These are phyloP conservation scores for Elysia crispata DNA, from an alignment of 2,888 invertebrate genomes.

Conservation along the genomic window DNA sequence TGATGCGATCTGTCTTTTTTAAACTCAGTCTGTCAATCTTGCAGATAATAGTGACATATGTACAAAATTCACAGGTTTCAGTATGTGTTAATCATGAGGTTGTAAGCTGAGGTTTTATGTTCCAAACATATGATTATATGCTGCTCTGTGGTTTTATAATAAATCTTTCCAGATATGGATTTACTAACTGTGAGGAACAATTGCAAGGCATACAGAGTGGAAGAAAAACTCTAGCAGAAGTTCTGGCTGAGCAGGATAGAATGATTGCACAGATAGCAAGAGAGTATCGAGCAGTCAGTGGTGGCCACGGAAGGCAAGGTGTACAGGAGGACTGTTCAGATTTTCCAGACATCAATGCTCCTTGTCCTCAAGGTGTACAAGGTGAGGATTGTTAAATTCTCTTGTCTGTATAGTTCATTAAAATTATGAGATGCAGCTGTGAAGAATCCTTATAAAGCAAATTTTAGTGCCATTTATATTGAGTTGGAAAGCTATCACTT, in stretches of 20 bases:
- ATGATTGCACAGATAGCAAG: conserved; percentile 63
- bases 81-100: neutral
- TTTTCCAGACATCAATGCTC: conserved; percentile 46
- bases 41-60: no score
- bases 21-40: no score
- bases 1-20: no score
- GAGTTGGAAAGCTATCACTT: no score
- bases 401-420: no score
- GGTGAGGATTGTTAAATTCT: conserved; percentile 64
- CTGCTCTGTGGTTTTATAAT: no score
- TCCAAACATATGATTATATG: neutral
- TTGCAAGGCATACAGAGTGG: conserved; percentile 65
- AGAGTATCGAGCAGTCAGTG: conserved; percentile 39
- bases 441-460: no score
- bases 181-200: conserved; percentile 67
- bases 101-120: neutral
- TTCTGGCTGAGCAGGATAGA: conserved; percentile 71
- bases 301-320: conserved; percentile 20
- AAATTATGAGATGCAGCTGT: no score
- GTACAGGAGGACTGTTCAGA: conserved; percentile 20
- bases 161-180: conserved; percentile 59
- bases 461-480: no score
- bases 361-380: conserved; percentile 74
- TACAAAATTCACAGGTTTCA: neutral
- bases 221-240: conserved; percentile 65